Percentiles rank a stretch among this genome's conserved stretches.
Conservation (phyloP, 2,797 vertebrate species). For the Peromyscus melanophrys region DNA sequence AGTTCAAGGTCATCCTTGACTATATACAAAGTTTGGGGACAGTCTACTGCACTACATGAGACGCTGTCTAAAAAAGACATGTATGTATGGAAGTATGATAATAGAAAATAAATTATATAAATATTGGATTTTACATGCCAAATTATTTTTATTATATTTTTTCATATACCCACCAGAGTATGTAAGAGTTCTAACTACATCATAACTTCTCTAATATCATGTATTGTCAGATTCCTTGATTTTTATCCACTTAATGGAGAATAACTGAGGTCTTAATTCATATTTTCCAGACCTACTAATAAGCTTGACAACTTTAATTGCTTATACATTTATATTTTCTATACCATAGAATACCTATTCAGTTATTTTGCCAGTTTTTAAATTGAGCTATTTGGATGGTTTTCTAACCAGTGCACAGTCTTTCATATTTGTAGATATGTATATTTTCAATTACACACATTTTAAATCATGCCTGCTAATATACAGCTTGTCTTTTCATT, state of each 20-base stretch:
- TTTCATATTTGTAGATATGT: slow-evolving; percentile 42
- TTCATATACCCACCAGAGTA: not conserved
- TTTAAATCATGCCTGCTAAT: slow-evolving; percentile 28
- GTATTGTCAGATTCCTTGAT: not conserved
- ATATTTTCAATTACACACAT: slow-evolving; percentile 10
- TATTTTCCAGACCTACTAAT: slow-evolving; percentile 43
- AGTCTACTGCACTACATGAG: not conserved
- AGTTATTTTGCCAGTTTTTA: slow-evolving; percentile 58
- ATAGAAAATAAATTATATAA: slow-evolving; percentile 22
- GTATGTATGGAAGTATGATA: not conserved
- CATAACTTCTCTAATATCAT: not conserved
- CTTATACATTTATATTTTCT: slow-evolving; percentile 44
- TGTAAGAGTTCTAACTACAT: not conserved
- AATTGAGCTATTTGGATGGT: not conserved
- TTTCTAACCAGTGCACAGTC: not conserved
- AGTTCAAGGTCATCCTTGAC: not conserved
- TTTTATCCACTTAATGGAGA: not conserved
- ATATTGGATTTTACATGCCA: slow-evolving; percentile 24
- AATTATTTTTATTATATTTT: slow-evolving; percentile 38
- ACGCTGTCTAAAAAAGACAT: not conserved
- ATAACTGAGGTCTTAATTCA: slow-evolving; percentile 21
- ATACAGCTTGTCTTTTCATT: slow-evolving; percentile 1
- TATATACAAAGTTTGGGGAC: not conserved
- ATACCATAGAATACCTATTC: not conserved
- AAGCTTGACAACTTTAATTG: slow-evolving; percentile 44